Conservation (phyloP, 2,797 vertebrate species). For the Phrynocephalus forsythii region DNA sequence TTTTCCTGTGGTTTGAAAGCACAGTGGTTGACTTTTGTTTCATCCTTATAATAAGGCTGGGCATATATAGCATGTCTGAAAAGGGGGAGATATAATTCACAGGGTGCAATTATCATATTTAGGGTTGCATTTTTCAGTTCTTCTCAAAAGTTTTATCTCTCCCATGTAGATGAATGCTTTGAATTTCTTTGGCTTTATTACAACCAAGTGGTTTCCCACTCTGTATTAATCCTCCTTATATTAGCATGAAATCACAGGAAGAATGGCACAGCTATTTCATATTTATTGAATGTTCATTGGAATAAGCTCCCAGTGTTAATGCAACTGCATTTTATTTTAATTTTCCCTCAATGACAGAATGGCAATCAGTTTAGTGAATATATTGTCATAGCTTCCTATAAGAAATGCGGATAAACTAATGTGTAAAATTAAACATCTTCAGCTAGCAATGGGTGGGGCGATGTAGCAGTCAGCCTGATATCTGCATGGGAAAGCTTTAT, state of each 20-base stretch:
- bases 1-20: conserved; percentile 52
- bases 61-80: conserved; percentile 47
- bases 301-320: conserved; percentile 67
- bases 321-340: conserved; percentile 62
- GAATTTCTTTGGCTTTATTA: conserved; percentile 75
- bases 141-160: conserved; percentile 76
- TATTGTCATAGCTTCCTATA: conserved; percentile 58
- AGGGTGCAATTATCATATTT: conserved; percentile 68
- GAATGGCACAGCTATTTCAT: conserved; percentile 68
- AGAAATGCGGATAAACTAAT: conserved; percentile 51
- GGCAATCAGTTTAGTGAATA: conserved; percentile 65
- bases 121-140: conserved; percentile 66
- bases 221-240: conserved; percentile 74
- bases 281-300: conserved; percentile 67
- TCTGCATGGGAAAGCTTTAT: conserved; percentile 4
- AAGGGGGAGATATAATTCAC: conserved; percentile 43
- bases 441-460: conserved; percentile 35
- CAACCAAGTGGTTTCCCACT: conserved; percentile 59
- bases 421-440: conserved; percentile 54
- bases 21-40: conserved; percentile 58
- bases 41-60: conserved; percentile 62
- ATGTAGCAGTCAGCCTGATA: conserved; percentile 42
- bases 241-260: conserved; percentile 71
- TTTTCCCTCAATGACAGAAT: conserved; percentile 60
- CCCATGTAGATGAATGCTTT: conserved; percentile 68